A percentile compares a stretch with the other conserved stretches of the same genome.
phyloP scores from a whole-genome alignment of 2,797 vertebrate genomes.

The Smutsia temminckii region DNA sequence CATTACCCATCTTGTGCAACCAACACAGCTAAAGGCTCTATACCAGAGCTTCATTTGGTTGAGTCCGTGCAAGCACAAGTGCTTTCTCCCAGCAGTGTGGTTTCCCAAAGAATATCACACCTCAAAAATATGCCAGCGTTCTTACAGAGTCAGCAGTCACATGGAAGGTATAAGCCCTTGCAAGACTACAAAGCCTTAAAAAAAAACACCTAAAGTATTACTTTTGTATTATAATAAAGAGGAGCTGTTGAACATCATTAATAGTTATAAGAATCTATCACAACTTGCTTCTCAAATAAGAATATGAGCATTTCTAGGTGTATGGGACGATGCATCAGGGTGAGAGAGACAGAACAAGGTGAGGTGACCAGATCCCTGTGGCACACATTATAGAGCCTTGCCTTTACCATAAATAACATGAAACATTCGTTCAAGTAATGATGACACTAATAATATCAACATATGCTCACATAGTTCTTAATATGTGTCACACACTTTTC shows the following conservation, averaged over 20 bases:
- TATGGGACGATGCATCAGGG: not conserved
- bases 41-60: slow-evolving; percentile 8
- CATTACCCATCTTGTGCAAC: not conserved
- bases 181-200: not conserved
- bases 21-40: not conserved
- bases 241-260: not conserved
- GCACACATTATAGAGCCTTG: not conserved
- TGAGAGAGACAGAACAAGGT: not conserved
- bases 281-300: not conserved
- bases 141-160: not conserved
- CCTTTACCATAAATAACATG: not conserved
- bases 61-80: not conserved
- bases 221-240: slow-evolving; percentile 2
- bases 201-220: not conserved
- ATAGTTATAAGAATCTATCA: slow-evolving; percentile 5
- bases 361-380: not conserved
- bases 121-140: slow-evolving; percentile 35
- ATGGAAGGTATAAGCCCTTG: not conserved
- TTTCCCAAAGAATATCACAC: slow-evolving; percentile 7
- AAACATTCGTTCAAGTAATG: not conserved
- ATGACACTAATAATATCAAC: not conserved
- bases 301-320: not conserved
- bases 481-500: not conserved
- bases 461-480: not conserved
- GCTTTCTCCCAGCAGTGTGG: not conserved